Percentiles rank a stretch among this genome's conserved stretches.
Conservation (phyloP, 2,888 invertebrate genomes). For the Mythimna ferrago region DNA sequence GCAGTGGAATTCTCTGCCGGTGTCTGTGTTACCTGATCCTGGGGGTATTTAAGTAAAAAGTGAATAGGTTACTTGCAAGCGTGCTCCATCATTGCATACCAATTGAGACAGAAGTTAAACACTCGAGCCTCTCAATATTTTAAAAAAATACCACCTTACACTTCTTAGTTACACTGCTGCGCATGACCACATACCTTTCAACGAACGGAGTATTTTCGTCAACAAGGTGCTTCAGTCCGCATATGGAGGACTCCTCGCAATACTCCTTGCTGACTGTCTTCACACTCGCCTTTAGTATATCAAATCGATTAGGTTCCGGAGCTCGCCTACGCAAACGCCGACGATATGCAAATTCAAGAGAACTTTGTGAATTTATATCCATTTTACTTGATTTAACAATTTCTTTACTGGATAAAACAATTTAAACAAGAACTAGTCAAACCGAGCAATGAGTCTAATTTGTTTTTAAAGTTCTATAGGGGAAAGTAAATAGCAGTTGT, state of each 20-base stretch:
- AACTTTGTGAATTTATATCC: slow-evolving; percentile 38
- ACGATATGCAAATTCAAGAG: slow-evolving; percentile 51
- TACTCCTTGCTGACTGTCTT: slow-evolving; percentile 82
- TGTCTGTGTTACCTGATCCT: too few species aligned
- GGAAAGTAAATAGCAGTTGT: slow-evolving; percentile 73
- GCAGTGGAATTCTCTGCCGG: too few species aligned
- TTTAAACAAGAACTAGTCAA: neutral
- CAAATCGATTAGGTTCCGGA: slow-evolving; percentile 63
- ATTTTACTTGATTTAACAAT: slow-evolving; percentile 19
- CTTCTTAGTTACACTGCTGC: slow-evolving; percentile 5
- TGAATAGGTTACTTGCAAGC: too few species aligned
- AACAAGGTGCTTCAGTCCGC: slow-evolving; percentile 86
- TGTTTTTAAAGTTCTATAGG: slow-evolving; percentile 37
- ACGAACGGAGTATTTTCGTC: slow-evolving; percentile 78
- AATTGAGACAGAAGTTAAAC: too few species aligned
- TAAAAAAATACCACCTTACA: slow-evolving; percentile 1
- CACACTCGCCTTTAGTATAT: slow-evolving; percentile 77
- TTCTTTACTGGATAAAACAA: slow-evolving; percentile 1
- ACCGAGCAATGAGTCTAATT: slow-evolving; percentile 40
- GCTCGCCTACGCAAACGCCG: slow-evolving; percentile 62
- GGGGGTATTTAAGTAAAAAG: too few species aligned
- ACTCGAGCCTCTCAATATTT: neutral
- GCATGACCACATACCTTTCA: slow-evolving; percentile 78
- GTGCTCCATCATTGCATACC: too few species aligned
- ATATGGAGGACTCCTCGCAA: slow-evolving; percentile 86